Base-by-base conservation (phyloP, 2,888 invertebrate species). In the Meliscaeva auricollis region DNA sequence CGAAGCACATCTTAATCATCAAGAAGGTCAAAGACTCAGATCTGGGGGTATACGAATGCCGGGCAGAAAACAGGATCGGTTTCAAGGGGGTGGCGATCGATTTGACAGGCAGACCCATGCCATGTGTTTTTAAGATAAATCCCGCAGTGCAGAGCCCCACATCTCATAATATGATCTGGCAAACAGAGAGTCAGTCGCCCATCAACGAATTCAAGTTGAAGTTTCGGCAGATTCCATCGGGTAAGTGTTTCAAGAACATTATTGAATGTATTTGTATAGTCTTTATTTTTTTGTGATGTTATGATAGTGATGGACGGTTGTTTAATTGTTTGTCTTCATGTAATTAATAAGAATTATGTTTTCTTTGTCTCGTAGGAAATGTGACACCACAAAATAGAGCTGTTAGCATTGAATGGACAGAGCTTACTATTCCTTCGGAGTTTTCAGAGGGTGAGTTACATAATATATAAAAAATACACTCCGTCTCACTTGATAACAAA, bases 171-270 rank as follows among this genome's bases (percentile, higher is more conserved):
- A 93, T 97, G 2, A 94, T 96, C 68, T 97, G 97, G 97, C 96
- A 96, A 90, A 97, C 96, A 0, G 97, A 97, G 89, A 96, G 96
- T 73, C 95, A 96, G 90, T 95, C 96, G 38, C 94, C 96, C 1
- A 95, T 97, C 66, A 95, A 95, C 88, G 96, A 97, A 92, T 94
- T 95, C 87, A 93, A 93, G 88, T 92, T 94, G 48, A 91, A 90
- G 79, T 92, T 92, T 87, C 89, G 92, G 44, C 92, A 91, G 88
- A 90, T 92, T 60, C 91, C 91, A 54, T 91, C 91, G 77, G 91
- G 91, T 91, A 56, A 74, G 87, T 50, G 81, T 15, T n/a, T n/a
- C n/a, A 48, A 20, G 54, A 38, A 9, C 35, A 50, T 68, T 52
- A 72, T 32, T 69, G 15, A 48, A 41, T 74, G 32, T 15, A 15